Evolutionary conservation across 2,888 invertebrate species (phyloP), one percentile per base, ranked within the genome.

Genomic region (Cryptocephalus primarius): DNA sequence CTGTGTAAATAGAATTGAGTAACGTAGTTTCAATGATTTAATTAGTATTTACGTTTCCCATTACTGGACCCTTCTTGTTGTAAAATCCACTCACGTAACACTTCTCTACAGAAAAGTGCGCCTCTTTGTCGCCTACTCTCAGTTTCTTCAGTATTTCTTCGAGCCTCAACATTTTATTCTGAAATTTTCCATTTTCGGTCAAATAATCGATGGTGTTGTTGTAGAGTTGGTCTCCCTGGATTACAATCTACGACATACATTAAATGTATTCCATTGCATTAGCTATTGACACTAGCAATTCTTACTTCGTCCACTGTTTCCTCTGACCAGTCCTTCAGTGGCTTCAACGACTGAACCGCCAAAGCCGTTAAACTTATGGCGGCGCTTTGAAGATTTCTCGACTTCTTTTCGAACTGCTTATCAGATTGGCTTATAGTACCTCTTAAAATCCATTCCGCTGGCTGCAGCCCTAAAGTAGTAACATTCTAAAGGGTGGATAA

Each of bases 151-250:
- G 67, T 13, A 73, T 46, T 46, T 72, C 68, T 8, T 57, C 60
- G 0, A 70, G 54, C 56, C 65, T 56, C 12, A 71, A 55, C 39
- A 60, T 59, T 9, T 53, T 56, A 32, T 64, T 56, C n/a, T 52
- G 44, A 44, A 63, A 66, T 40, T 52, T 51, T 0, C 60, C 58
- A 12, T 61, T 62, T 12, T 62, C 56, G 46, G 59, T 60, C 39
- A 61, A 50, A 33, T 52, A 32, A 8, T 60, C 51, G 0, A 69
- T 42, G 47, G 66, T 70, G 54, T 63, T 62, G 8, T 62, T 62
- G 51, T 72, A 75, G 33, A 70, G 71, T 8, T 52, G 53, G 49
- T 75, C 69, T 0, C 75, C 75, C 36, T 67, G 61, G 4, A 59
- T 55, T 1, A 75, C 50, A 9, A 69, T 55, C 66, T 68, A 47